These are phyloP conservation scores for Ectemnius continuus DNA, from an alignment of 2,888 invertebrate species.

Conservation along the genomic window DNA sequence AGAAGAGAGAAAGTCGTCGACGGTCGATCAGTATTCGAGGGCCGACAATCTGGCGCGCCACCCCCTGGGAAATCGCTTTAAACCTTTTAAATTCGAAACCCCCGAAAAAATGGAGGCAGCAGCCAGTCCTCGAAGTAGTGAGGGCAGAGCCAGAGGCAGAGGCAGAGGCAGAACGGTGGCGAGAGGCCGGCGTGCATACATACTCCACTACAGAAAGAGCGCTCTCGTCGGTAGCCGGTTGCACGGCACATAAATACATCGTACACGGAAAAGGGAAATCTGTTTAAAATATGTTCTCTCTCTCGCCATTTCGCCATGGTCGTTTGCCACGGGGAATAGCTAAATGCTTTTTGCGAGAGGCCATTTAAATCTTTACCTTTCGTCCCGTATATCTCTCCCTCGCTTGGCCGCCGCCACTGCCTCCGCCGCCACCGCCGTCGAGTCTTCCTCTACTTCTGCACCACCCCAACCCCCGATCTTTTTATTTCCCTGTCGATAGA, in stretches of 20 bases:
- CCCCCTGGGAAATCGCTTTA: slow-evolving; percentile 77
- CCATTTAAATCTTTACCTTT: slow-evolving; percentile 77
- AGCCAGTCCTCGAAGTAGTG: slow-evolving; percentile 51
- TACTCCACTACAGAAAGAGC: slow-evolving; percentile 17
- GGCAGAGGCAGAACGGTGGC: slow-evolving; percentile 23
- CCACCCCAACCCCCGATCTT: not conserved
- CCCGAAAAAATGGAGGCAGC: slow-evolving; percentile 54
- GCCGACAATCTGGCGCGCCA: slow-evolving; percentile 66
- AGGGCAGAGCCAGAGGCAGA: slow-evolving; percentile 16
- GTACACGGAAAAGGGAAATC: slow-evolving; percentile 74
- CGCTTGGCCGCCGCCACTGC: slow-evolving; percentile 50
- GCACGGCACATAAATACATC: slow-evolving; percentile 74
- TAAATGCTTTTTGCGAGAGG: slow-evolving; percentile 78
- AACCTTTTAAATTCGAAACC: slow-evolving; percentile 76
- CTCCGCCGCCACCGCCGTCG: slow-evolving; percentile 12
- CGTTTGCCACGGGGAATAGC: slow-evolving; percentile 78
- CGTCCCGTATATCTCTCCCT: slow-evolving; percentile 52
- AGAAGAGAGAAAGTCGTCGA: slow-evolving; percentile 34
- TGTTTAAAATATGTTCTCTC: slow-evolving; percentile 76
- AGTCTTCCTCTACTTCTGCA: slow-evolving; percentile 27
- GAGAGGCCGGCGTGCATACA: slow-evolving; percentile 15
- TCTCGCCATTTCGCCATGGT: slow-evolving; percentile 75
- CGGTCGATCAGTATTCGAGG: slow-evolving; percentile 63
- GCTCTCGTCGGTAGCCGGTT: slow-evolving; percentile 53
- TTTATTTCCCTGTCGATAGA: slow-evolving; percentile 7